These are phyloP conservation scores for Ailurus styani DNA, from an alignment of 2,113 vertebrate species.

Conservation along the genomic window DNA sequence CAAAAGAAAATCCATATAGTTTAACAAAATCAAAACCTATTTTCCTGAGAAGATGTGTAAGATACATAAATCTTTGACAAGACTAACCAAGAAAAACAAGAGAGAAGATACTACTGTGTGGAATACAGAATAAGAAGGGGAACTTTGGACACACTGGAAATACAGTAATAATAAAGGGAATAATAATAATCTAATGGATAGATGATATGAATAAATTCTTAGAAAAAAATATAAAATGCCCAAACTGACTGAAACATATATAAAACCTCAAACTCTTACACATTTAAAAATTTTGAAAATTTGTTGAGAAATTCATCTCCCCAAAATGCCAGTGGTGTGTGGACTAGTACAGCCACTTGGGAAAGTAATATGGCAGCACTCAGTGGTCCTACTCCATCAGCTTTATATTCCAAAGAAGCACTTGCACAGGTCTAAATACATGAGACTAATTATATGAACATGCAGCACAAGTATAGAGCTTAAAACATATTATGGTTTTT, in stretches of 20 bases:
- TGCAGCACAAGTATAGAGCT: background rate
- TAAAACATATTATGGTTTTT: background rate
- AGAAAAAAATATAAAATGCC: background rate
- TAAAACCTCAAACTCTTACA: background rate
- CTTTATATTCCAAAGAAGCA: background rate
- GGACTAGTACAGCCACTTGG: background rate
- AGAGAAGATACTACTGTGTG: background rate
- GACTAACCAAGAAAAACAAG: background rate
- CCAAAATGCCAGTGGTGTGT: background rate
- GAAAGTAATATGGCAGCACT: background rate
- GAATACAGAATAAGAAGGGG: background rate
- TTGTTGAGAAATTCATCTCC: background rate
- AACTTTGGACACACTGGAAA: background rate
- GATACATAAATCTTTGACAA: background rate
- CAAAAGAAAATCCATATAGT: background rate
- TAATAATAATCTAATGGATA: background rate
- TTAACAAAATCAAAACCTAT: background rate
- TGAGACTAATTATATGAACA: background rate
- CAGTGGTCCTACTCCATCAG: no score
- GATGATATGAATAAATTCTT: background rate
- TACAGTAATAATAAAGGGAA: background rate
- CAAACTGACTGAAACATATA: background rate
- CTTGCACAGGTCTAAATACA: background rate
- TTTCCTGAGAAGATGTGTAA: background rate
- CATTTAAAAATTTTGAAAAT: background rate